These are phyloP conservation scores for Cottus gobio DNA, from an alignment of 2,113 vertebrate genomes.

Conservation along the genomic window DNA sequence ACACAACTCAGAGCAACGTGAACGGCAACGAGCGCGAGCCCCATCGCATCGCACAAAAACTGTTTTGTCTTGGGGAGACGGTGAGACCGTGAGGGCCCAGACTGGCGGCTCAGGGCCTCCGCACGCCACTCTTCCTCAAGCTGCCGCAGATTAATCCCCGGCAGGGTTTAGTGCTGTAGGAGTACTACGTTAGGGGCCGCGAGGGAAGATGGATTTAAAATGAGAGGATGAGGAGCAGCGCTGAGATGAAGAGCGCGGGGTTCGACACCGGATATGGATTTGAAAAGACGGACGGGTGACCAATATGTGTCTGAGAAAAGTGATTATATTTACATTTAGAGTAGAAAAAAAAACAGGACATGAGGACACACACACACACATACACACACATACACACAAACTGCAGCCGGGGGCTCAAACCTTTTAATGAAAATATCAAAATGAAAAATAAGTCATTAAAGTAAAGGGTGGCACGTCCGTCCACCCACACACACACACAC, in stretches of 20 bases:
- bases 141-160: slow-evolving; percentile 30
- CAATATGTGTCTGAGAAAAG: neutral
- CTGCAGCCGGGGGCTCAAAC: slow-evolving; percentile 6
- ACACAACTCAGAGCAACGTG: neutral
- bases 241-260: slow-evolving; percentile 21
- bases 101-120: slow-evolving; percentile 25
- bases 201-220: slow-evolving; percentile 66
- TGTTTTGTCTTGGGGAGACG: slow-evolving; percentile 37
- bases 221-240: slow-evolving; percentile 43
- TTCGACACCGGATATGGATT: slow-evolving; percentile 32
- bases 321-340: neutral
- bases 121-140: slow-evolving; percentile 45
- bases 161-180: slow-evolving; percentile 51
- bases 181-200: slow-evolving; percentile 38
- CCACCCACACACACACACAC: neutral
- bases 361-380: neutral
- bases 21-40: neutral
- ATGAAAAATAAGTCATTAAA: slow-evolving; percentile 50
- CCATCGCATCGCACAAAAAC: neutral
- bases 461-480: slow-evolving; percentile 24
- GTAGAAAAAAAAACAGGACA: neutral
- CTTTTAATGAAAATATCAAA: slow-evolving; percentile 45
- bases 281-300: slow-evolving; percentile 14
- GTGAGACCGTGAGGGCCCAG: slow-evolving; percentile 20
- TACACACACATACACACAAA: neutral